These are phyloP conservation scores for Formica exsecta DNA, from an alignment of 1,140 invertebrate genomes.

Conservation along the genomic window DNA sequence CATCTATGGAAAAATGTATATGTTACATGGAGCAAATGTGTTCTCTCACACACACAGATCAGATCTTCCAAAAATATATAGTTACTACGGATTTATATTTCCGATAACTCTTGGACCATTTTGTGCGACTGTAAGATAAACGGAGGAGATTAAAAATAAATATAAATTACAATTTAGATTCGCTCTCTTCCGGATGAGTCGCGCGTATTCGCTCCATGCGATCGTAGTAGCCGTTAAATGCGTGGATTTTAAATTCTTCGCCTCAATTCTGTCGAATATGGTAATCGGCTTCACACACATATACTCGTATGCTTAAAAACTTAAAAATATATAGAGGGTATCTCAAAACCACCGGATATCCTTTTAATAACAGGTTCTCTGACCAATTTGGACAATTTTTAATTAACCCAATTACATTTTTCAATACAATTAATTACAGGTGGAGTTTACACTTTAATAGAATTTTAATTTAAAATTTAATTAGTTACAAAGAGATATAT, in stretches of 20 bases:
- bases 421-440: background rate
- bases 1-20: conserved; percentile 11
- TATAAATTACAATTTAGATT: background rate
- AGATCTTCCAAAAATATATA: conserved; percentile 3
- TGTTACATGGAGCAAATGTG: conserved; percentile 12
- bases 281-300: background rate
- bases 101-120: conserved; percentile 8
- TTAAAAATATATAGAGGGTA: conserved; percentile 43
- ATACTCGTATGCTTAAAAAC: background rate
- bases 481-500: too few species aligned
- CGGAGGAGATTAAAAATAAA: background rate
- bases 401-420: too few species aligned
- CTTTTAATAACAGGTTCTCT: too few species aligned
- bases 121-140: conserved; percentile 9
- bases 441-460: too few species aligned
- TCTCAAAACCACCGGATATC: too few species aligned
- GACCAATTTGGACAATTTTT: too few species aligned
- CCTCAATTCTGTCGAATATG: conserved; percentile 16
- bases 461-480: too few species aligned
- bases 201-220: conserved; percentile 21
- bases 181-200: background rate
- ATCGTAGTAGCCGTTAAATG: conserved; percentile 16
- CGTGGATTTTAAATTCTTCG: conserved; percentile 25
- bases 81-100: conserved; percentile 16
- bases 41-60: background rate